Conservation (phyloP, 37 sponge, comb jelly and placozoan species). For the Diacarnus erythraeanus region DNA sequence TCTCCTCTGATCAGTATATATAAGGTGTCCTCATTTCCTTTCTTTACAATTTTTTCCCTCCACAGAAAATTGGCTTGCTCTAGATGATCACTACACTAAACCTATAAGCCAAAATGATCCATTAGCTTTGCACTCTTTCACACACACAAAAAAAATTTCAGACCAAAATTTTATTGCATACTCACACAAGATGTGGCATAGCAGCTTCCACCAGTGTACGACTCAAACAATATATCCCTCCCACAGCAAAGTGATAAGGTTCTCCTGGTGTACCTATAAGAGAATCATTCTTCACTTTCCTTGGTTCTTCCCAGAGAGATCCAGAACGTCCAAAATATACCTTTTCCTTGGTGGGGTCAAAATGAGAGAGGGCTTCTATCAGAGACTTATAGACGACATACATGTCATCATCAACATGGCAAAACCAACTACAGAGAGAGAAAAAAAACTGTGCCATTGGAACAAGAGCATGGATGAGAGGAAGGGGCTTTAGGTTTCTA, state of each 20-base stretch:
- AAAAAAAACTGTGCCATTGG: background rate
- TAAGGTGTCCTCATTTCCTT: no score
- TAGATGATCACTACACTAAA: background rate
- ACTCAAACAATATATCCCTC: conserved; percentile 63
- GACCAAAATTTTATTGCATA: background rate
- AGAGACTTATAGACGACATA: conserved; percentile 29
- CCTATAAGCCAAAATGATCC: no score
- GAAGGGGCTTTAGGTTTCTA: background rate
- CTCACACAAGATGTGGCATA: conserved; percentile 48
- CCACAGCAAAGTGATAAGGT: conserved; percentile 64
- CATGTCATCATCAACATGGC: conserved; percentile 65
- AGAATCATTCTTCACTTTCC: conserved; percentile 25
- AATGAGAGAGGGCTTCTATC: conserved; percentile 18
- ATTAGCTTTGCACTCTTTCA: background rate
- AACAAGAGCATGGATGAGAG: background rate
- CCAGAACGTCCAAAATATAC: conserved; percentile 57
- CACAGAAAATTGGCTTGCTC: background rate
- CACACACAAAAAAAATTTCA: background rate
- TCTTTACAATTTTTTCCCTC: background rate
- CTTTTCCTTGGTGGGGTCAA: conserved; percentile 48
- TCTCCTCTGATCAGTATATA: no score
- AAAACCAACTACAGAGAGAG: conserved; percentile 54
- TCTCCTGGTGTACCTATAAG: conserved; percentile 8
- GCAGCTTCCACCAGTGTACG: conserved; percentile 37
- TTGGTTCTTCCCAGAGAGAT: conserved; percentile 21